Percentiles rank a stretch among this genome's conserved stretches.
These are phyloP conservation scores for Microctenopoma stevenorrisi DNA, from an alignment of 2,797 vertebrate genomes.

Conservation along the genomic window DNA sequence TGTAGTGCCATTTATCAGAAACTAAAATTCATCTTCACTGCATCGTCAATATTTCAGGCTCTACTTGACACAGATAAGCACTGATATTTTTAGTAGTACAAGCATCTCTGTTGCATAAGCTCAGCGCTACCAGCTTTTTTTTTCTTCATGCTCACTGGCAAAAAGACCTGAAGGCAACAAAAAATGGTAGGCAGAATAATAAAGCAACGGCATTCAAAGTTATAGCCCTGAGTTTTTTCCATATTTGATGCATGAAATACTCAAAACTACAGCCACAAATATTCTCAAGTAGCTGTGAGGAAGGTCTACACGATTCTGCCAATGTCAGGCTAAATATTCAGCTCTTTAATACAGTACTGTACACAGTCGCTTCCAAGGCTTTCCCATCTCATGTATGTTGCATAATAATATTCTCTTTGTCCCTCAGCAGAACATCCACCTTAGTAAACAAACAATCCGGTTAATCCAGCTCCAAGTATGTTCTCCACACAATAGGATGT, in stretches of 20 bases:
- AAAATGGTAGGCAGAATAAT: slow-evolving; percentile 9
- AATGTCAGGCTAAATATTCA: slow-evolving; percentile 34
- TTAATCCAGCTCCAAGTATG: slow-evolving; percentile 75
- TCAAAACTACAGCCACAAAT: slow-evolving; percentile 5
- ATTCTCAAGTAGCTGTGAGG: slow-evolving; percentile 1
- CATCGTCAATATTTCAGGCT: slow-evolving; percentile 33
- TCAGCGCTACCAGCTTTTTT: slow-evolving; percentile 3
- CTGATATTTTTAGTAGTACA: slow-evolving; percentile 50
- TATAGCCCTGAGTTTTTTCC: slow-evolving; percentile 2
- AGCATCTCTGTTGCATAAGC: slow-evolving; percentile 46
- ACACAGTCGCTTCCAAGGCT: slow-evolving; percentile 15
- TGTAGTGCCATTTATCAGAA: slow-evolving; percentile 16
- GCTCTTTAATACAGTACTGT: slow-evolving; percentile 23
- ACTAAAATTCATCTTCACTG: slow-evolving; percentile 27
- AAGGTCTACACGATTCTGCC: slow-evolving; percentile 32
- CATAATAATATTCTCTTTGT: slow-evolving; percentile 40
- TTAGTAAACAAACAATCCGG: slow-evolving; percentile 70
- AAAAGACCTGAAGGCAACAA: slow-evolving; percentile 3
- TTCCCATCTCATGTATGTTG: slow-evolving; percentile 44
- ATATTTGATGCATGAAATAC: slow-evolving; percentile 14
- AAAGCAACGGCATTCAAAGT: slow-evolving; percentile 3
- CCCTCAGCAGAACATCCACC: slow-evolving; percentile 56
- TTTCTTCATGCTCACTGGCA: slow-evolving; percentile 1
- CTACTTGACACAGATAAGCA: slow-evolving; percentile 49
- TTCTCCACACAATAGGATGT: slow-evolving; percentile 66